Evolutionary conservation across 92 coral and sea anemone species (phyloP).

Genomic region (Zoanthus sociatus): DNA sequence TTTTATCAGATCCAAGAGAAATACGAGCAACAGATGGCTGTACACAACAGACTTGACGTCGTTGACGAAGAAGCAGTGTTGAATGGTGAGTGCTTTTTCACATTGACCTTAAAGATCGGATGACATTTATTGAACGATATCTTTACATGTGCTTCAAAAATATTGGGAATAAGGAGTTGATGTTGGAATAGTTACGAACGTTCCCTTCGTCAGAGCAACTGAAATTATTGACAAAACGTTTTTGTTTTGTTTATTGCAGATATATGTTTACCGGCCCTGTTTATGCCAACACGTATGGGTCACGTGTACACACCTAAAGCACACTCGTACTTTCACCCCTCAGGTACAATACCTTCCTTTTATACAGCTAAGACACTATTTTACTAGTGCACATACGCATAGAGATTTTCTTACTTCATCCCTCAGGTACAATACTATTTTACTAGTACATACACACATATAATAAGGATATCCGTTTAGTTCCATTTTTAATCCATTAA

Average conservation of each 20-base stretch:
- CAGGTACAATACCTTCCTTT: conserved; percentile 58
- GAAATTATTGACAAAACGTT: neutral
- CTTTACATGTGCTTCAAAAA: no score
- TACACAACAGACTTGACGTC: conserved; percentile 86
- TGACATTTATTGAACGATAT: neutral
- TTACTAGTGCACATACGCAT: no score
- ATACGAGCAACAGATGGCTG: conserved; percentile 98
- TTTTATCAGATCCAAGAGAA: conserved; percentile 84
- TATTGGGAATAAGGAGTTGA: no score
- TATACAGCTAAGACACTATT: no score
- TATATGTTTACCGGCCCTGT: conserved; percentile 98
- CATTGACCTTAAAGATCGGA: neutral
- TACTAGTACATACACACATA: no score
- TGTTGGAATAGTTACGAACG: no score
- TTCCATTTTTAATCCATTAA: no score
- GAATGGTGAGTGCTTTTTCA: conserved; percentile 56
- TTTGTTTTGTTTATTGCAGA: conserved; percentile 55
- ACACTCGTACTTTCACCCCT: conserved; percentile 93
- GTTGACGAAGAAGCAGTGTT: conserved; percentile 64
- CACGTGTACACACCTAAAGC: conserved; percentile 95
- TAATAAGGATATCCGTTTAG: no score
- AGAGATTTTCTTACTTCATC: no score
- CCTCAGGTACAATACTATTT: no score
- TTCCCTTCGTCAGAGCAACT: no score
- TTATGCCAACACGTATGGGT: conserved; percentile 95